Evolutionary conservation across 2,888 invertebrate species (phyloP), one percentile per base, ranked within the genome.

Genomic region (Physocephala rufipes): DNA sequence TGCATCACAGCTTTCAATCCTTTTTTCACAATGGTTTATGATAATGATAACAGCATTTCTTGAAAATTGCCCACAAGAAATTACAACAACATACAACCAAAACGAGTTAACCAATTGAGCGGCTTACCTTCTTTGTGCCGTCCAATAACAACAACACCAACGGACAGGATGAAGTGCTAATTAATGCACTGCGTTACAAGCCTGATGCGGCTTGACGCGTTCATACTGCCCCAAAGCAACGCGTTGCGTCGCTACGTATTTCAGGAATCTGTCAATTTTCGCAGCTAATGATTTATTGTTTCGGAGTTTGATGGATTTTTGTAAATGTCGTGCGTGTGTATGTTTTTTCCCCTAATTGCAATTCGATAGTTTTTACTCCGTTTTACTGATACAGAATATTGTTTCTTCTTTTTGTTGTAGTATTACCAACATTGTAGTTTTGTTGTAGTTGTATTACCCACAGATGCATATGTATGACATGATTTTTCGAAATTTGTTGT

Each of bases 401-500:
- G 30, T 70, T 64, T 24, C 26, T 13, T 13, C 13, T 63, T 26
- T 45, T 63, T 70, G 69, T 5, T 47, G 19, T 59, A 49, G 26
- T 53, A 36, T 55, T 49, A 55, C 59, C 58, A 58, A n/a, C n/a
- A 69, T 63, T 65, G 15, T 61, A 16, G 2, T 24, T 12, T 45
- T 61, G 49, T 55, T 66, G n/a, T 67, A 24, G 45, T 67, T 47
- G 21, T 26, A 3, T 16, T 71, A 63, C 69, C 71, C 71, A 71
- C 71, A 67, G 69, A 69, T 69, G 73, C 51, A 71, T 71, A 70
- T 73, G 66, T 73, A 28, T 45, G 49, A 73, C 73, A 71, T 63
- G 63, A 58, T 36, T 67, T 67, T 73, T 61, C 58, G 64, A 61
- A 68, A 49, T 64, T 64, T 58, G 64, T 70, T 70, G 58, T 53